These are phyloP conservation scores for Gryllus bimaculatus DNA, from an alignment of 1,140 invertebrate genomes.

Conservation along the genomic window DNA sequence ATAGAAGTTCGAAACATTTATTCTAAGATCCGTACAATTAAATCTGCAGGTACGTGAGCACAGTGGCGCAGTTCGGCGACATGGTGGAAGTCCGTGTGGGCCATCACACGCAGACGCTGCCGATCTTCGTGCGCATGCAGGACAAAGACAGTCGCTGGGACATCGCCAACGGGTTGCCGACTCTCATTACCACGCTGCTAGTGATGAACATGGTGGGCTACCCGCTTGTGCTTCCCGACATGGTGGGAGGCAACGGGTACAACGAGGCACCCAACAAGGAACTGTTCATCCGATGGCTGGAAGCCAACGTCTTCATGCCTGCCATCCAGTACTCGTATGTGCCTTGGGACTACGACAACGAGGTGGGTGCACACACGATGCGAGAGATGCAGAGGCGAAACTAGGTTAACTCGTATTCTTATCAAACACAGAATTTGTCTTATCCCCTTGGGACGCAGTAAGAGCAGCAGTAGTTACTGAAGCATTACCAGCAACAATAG, in stretches of 20 bases:
- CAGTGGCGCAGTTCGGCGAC: constrained; percentile 51
- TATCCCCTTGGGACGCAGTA: too few relatives aligned
- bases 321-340: constrained; percentile 77
- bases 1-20: too few relatives aligned
- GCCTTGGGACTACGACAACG: constrained; percentile 76
- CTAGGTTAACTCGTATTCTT: too few relatives aligned
- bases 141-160: constrained; percentile 55
- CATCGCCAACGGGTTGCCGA: constrained; percentile 40
- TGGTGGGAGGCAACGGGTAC: constrained; percentile 85
- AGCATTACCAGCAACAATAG: too few relatives aligned
- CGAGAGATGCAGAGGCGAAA: too few relatives aligned
- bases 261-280: constrained; percentile 50
- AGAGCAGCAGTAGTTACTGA: too few relatives aligned
- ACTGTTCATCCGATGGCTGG: constrained; percentile 83
- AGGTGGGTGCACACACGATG: too few relatives aligned
- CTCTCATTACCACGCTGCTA: constrained; percentile 42
- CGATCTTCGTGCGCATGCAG: constrained; percentile 78
- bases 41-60: constrained; percentile 46
- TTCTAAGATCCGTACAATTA: too few relatives aligned
- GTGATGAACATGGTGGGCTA: constrained; percentile 49
- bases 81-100: constrained; percentile 49
- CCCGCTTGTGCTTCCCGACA: constrained; percentile 75
- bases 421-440: too few relatives aligned
- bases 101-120: constrained; percentile 59
- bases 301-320: constrained; percentile 79